Evolutionary conservation across 1,140 invertebrate genomes (phyloP).

Genomic region (Caerostris extrusa): DNA sequence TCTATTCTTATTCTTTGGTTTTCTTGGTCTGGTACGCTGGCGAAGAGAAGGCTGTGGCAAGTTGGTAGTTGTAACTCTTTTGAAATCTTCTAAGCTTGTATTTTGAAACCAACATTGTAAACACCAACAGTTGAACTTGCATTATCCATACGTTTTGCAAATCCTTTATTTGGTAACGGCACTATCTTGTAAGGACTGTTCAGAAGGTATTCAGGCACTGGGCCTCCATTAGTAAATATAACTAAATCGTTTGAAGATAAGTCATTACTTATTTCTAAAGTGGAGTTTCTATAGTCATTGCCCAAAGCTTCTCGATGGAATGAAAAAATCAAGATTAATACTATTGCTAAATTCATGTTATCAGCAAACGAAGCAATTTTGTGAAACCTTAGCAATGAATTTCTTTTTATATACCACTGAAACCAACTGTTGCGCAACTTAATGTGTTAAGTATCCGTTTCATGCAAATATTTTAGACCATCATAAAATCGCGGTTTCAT

Average conservation of each 20-base stretch:
- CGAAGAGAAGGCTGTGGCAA: background rate
- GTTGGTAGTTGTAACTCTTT: background rate
- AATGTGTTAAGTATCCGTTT: background rate
- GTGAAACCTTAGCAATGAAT: background rate
- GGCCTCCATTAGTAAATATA: slow-evolving; percentile 37
- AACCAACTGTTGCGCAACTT: background rate
- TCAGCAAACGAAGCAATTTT: background rate
- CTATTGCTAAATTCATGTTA: background rate
- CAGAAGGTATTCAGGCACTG: slow-evolving; percentile 56
- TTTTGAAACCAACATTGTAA: background rate
- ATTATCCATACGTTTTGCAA: background rate
- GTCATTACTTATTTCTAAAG: background rate
- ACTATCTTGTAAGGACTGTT: slow-evolving; percentile 45
- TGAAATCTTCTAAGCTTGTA: background rate
- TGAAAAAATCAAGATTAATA: background rate
- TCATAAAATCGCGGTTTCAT: background rate
- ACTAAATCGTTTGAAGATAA: slow-evolving; percentile 10
- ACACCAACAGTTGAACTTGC: background rate
- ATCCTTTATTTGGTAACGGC: background rate
- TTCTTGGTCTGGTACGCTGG: background rate
- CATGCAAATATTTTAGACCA: background rate
- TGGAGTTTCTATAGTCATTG: background rate
- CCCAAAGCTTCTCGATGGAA: background rate
- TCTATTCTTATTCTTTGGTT: background rate
- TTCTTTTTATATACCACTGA: slow-evolving; percentile 1